These are phyloP conservation scores for Alentia gelatinosa DNA, from an alignment of 2,888 invertebrate species.

Conservation along the genomic window DNA sequence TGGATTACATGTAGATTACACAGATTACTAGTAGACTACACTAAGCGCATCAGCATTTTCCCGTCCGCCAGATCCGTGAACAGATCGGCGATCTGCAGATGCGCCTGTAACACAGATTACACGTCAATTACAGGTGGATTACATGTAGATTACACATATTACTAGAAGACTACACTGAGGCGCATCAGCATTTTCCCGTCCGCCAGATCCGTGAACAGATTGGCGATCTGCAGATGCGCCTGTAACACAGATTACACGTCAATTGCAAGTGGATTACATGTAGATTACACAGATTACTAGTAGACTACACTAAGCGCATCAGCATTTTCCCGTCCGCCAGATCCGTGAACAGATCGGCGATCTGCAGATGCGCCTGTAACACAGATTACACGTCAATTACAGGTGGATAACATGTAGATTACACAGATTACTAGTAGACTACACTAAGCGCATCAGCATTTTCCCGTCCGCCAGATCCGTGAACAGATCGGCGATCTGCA, in stretches of 20 bases:
- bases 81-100: constrained; percentile 98
- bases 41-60: constrained; percentile 92
- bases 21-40: too few relatives aligned
- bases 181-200: constrained; percentile 96
- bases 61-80: constrained; percentile 98
- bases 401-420: too few relatives aligned
- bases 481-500: constrained; percentile 99
- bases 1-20: too few relatives aligned
- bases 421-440: too few relatives aligned
- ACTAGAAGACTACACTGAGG: too few relatives aligned
- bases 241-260: constrained; percentile 86
- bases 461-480: constrained; percentile 97
- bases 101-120: constrained; percentile 89
- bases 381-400: too few relatives aligned
- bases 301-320: constrained; percentile 95
- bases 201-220: constrained; percentile 96
- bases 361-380: constrained; percentile 96
- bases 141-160: too few relatives aligned
- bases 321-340: constrained; percentile 96
- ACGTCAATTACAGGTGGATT: too few relatives aligned
- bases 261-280: too few relatives aligned
- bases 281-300: too few relatives aligned
- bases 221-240: constrained; percentile 98
- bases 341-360: constrained; percentile 97
- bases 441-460: constrained; percentile 93